Percentiles rank a stretch among this genome's conserved stretches.
Conservation (phyloP, 2,113 vertebrate genomes). For the Silurus meridionalis region DNA sequence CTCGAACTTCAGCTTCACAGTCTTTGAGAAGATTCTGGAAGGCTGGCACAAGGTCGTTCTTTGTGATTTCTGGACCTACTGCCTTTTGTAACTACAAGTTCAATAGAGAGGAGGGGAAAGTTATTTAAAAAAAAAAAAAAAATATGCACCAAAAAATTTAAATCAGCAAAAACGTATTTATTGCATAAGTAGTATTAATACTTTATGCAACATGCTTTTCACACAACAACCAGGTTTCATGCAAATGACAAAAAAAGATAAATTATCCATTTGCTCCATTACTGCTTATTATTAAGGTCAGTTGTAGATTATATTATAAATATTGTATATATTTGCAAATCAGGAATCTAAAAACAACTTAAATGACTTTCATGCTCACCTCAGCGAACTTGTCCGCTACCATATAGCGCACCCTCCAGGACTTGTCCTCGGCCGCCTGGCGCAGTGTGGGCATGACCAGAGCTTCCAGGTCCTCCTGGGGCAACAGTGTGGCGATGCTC, state of each 20-base stretch:
- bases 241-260: no score
- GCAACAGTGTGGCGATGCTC: conserved; percentile 82
- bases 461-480: conserved; percentile 83
- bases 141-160: background rate
- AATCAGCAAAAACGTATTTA: background rate
- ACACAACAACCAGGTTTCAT: no score
- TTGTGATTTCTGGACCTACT: conserved; percentile 86
- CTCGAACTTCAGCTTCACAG: conserved; percentile 91
- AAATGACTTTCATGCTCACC: conserved; percentile 60
- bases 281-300: background rate
- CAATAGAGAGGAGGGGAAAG: conserved; percentile 2
- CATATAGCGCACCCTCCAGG: conserved; percentile 92
- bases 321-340: background rate
- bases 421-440: conserved; percentile 88
- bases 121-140: background rate
- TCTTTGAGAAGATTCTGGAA: conserved; percentile 91
- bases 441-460: conserved; percentile 85
- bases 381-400: conserved; percentile 92
- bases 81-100: conserved; percentile 83
- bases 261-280: no score
- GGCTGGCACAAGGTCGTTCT: conserved; percentile 85
- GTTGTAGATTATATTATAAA: background rate
- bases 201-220: no score
- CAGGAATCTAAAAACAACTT: background rate
- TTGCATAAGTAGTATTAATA: no score